Evolutionary conservation across 2,888 invertebrate species (phyloP).

Genomic region (Microplitis deprimator): DNA sequence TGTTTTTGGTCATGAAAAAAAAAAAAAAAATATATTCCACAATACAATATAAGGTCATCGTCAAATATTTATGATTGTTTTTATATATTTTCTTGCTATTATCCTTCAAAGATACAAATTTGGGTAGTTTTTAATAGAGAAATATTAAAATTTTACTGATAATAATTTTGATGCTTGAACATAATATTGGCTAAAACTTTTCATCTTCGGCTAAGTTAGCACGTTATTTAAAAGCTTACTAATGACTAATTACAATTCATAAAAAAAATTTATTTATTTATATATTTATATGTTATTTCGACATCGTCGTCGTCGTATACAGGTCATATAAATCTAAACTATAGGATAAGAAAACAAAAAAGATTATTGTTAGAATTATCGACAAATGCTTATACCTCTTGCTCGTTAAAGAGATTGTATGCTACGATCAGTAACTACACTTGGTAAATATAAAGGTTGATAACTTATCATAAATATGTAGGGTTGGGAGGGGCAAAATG

Average conservation of each 20-base stretch:
- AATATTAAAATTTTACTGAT: neutral
- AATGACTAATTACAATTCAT: neutral
- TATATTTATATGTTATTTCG: neutral
- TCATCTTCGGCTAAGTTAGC: neutral
- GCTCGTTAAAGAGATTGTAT: conserved; percentile 6
- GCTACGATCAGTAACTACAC: neutral
- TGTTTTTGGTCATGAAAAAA: neutral
- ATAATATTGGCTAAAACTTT: neutral
- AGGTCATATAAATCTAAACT: neutral
- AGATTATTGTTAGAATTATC: neutral
- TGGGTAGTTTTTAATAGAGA: neutral
- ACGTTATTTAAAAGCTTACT: neutral
- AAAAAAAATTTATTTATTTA: neutral
- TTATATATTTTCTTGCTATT: neutral
- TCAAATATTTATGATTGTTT: neutral
- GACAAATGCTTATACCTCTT: neutral
- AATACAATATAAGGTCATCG: neutral
- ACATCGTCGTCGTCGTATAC: neutral
- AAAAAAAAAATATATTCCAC: neutral
- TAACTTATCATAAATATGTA: neutral
- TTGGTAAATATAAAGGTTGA: conserved; percentile 7
- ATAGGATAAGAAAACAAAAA: neutral
- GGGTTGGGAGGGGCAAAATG: too few relatives aligned
- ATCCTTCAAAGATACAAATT: neutral
- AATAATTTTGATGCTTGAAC: too few relatives aligned